Base-by-base conservation (phyloP, 1,140 invertebrate species). In the Stegodyphus mimosarum region DNA sequence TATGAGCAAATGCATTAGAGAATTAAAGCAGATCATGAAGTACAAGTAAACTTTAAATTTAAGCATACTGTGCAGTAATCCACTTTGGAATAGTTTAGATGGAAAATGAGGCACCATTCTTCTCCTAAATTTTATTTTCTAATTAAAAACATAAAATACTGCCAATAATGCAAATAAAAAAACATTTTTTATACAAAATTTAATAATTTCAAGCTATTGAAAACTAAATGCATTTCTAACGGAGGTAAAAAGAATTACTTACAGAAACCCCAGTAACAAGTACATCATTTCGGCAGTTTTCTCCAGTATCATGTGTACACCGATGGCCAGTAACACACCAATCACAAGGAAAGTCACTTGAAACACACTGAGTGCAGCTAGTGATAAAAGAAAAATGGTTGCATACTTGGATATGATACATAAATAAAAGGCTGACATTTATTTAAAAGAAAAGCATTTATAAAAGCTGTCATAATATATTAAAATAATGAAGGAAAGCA, bases 301-400 rank as follows among this genome's bases (percentile, higher is more conserved):
- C 96, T 6, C 96, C 96, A 0, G 96, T 96, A 90, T 98, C 96
- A 89, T 98, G 96, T 0, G 97, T 99, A 90, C 98, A 99, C 49
- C 96, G 92, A 90, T 99, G 97, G 15, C 96, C 96, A 90, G 97
- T 96, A 6, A 99, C 97, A 91, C 97, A 99, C 97, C 97, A 98
- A 91, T 98, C 96, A 89, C 97, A 98, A 0, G 96, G 97, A 90
- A 97, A 98, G n/a, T 94, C 94, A 5, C 96, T 97, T 15, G 96
- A 97, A 0, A 98, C 97, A 91, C 97, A 98, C 88, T 96, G 95
- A 13, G 96, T 97, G 91, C 97, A 98, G 4, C 96, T 60, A 60
- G 55, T 60, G 55, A 60, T 10, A 60, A 60, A 10, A 60, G 15
- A 9, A 60, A 15, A 60, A 10, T 60, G 15, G 55, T 60, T 15